Evolutionary conservation across 2,888 invertebrate genomes (phyloP).

Genomic region (Epirrhoe alternata): DNA sequence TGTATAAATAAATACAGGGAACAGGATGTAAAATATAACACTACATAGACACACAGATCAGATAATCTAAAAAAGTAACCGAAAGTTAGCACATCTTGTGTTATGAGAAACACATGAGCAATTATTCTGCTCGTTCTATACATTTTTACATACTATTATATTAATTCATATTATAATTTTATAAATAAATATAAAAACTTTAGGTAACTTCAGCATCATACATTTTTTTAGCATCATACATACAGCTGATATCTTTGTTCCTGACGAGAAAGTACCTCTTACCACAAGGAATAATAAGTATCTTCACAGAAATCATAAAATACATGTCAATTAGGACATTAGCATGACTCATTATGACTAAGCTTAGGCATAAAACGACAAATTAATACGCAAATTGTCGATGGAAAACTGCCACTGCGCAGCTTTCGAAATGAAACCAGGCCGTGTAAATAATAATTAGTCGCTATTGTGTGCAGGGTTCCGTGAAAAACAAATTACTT

Average conservation of each 20-base stretch:
- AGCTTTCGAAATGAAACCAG: constrained; percentile 31
- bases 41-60: no score
- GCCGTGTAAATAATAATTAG: constrained; percentile 28
- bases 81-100: no score
- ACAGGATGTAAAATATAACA: no score
- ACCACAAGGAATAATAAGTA: neutral
- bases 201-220: no score
- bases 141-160: no score
- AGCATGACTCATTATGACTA: constrained; percentile 27
- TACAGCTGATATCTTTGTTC: neutral
- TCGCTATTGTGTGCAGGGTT: constrained; percentile 27
- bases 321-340: neutral
- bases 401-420: constrained; percentile 35
- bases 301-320: neutral
- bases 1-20: no score
- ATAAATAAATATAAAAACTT: no score
- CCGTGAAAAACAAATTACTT: constrained; percentile 19
- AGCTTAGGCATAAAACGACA: constrained; percentile 16
- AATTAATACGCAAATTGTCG: constrained; percentile 32
- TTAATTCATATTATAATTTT: no score
- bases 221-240: no score
- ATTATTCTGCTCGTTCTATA: no score
- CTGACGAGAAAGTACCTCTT: neutral
- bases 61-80: no score
- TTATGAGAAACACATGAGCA: no score